These are phyloP conservation scores for Zaprionus ghesquierei DNA, from an alignment of 1,140 invertebrate genomes.

Conservation along the genomic window DNA sequence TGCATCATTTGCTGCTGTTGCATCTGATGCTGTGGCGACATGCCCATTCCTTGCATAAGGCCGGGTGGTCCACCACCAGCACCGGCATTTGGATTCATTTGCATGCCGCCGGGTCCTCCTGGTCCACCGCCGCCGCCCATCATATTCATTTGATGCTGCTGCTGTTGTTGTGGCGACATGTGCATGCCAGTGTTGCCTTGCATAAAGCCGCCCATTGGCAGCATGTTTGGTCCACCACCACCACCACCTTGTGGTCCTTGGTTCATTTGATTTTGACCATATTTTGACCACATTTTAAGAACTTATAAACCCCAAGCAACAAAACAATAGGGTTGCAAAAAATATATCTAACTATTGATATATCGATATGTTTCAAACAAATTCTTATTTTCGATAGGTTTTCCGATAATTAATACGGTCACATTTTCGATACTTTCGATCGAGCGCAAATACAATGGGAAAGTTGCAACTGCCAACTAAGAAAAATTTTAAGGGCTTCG, in stretches of 20 bases:
- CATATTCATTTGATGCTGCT: constrained; percentile 73
- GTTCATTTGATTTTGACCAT: constrained; percentile 67
- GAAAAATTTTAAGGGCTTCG: too few species aligned
- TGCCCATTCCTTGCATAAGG: constrained; percentile 64
- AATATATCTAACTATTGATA: too few species aligned
- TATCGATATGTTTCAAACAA: too few species aligned
- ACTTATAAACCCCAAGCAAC: neutral
- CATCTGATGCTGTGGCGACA: constrained; percentile 70
- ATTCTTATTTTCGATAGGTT: too few species aligned
- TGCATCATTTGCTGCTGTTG: constrained; percentile 63
- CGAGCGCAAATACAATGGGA: too few species aligned
- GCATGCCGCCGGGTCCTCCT: constrained; percentile 56
- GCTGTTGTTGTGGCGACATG: constrained; percentile 70
- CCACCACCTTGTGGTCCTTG: constrained; percentile 48
- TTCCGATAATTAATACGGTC: too few species aligned
- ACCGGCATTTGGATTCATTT: constrained; percentile 56
- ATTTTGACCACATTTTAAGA: constrained; percentile 66
- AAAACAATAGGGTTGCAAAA: too few species aligned
- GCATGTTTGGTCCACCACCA: constrained; percentile 69
- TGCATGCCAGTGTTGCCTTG: constrained; percentile 56
- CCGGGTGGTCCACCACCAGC: constrained; percentile 47
- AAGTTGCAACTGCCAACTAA: too few species aligned
- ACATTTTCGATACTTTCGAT: too few species aligned
- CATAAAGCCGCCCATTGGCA: constrained; percentile 69
- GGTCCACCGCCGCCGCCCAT: constrained; percentile 37